These are phyloP conservation scores for Ips typographus DNA, from an alignment of 1,140 invertebrate genomes.

Conservation along the genomic window DNA sequence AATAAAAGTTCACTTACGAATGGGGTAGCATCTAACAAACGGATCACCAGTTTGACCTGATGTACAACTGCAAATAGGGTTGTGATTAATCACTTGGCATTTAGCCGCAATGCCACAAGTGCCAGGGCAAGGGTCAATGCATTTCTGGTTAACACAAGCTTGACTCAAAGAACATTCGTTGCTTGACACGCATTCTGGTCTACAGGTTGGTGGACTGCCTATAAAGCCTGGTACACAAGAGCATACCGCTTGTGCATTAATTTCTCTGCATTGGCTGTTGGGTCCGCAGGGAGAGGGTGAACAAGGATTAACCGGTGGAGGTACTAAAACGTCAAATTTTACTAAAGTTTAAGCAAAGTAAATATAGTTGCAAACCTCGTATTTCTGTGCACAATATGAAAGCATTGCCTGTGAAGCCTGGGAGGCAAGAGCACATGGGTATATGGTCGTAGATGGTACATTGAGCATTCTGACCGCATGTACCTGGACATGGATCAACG, in stretches of 20 bases:
- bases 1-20: constrained; percentile 49
- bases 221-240: constrained; percentile 62
- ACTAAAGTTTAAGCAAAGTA: background rate
- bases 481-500: constrained; percentile 69
- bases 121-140: constrained; percentile 70
- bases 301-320: constrained; percentile 52
- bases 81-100: constrained; percentile 70
- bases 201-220: constrained; percentile 63
- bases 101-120: constrained; percentile 71
- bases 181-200: constrained; percentile 64
- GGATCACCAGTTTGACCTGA: constrained; percentile 69
- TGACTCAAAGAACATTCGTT: constrained; percentile 60
- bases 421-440: constrained; percentile 64
- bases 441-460: constrained; percentile 69
- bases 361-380: constrained; percentile 22
- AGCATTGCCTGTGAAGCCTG: constrained; percentile 62
- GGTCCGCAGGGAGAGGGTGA: constrained; percentile 61
- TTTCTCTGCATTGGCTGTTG: constrained; percentile 71
- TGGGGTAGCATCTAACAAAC: constrained; percentile 59
- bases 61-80: constrained; percentile 71
- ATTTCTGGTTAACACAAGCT: constrained; percentile 65
- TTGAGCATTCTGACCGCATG: constrained; percentile 65
- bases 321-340: constrained; percentile 34
- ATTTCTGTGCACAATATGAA: constrained; percentile 56
- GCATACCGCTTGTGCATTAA: constrained; percentile 68